These are phyloP conservation scores for Pseudochromis fuscus DNA, from an alignment of 2,797 vertebrate genomes.

Conservation along the genomic window DNA sequence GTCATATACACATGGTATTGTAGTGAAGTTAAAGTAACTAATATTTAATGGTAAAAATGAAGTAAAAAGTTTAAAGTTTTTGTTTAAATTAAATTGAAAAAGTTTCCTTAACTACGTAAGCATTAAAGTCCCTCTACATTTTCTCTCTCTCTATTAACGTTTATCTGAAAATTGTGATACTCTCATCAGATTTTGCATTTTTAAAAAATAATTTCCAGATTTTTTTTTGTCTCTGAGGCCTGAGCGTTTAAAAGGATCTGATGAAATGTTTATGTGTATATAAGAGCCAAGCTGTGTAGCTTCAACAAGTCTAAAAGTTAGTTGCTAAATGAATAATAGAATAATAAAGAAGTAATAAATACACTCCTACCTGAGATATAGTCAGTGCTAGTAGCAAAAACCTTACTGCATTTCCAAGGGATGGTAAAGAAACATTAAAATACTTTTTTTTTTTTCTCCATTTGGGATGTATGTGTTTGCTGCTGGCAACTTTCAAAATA, in stretches of 20 bases:
- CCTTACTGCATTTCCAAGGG: constrained; percentile 5
- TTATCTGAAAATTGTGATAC: too few relatives aligned
- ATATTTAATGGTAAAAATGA: neutral
- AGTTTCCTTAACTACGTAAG: neutral
- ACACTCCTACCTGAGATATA: neutral
- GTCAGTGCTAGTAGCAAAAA: neutral
- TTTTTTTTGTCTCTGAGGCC: neutral
- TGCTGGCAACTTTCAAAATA: constrained; percentile 27
- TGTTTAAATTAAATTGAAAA: neutral
- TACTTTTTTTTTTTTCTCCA: neutral
- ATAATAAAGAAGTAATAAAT: neutral
- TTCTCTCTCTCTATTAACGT: too few relatives aligned
- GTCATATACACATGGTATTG: neutral
- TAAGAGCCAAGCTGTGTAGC: constrained; percentile 7
- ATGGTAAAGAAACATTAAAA: neutral
- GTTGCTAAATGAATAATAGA: constrained; percentile 3
- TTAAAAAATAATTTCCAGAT: too few relatives aligned
- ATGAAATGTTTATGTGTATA: constrained; percentile 23
- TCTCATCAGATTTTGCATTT: too few relatives aligned
- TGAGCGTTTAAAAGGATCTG: constrained; percentile 29
- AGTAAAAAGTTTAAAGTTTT: too few relatives aligned
- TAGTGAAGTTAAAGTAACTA: neutral
- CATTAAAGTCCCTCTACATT: neutral
- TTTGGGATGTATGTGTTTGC: constrained; percentile 19
- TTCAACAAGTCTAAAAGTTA: constrained; percentile 3